Evolutionary conservation across 2,797 vertebrate genomes (phyloP).

Genomic region (Sebastes alutus): DNA sequence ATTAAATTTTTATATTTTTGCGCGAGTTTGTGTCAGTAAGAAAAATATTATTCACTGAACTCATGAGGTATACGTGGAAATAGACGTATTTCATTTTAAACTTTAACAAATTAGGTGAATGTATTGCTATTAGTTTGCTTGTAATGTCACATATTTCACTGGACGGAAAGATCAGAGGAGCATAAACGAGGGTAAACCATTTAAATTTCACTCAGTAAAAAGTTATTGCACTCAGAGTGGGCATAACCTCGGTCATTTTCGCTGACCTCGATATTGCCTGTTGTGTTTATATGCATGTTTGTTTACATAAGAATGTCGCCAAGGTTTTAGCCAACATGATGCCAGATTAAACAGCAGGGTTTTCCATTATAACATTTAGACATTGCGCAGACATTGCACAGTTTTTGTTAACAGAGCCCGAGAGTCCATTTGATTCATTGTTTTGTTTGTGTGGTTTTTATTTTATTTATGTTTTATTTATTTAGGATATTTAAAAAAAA

Average conservation of each 20-base stretch:
- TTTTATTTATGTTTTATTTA: too few relatives aligned
- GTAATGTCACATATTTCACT: neutral
- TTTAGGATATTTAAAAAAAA: too few relatives aligned
- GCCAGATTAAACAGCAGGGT: too few relatives aligned
- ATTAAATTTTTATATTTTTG: conserved; percentile 32
- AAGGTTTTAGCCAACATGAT: too few relatives aligned
- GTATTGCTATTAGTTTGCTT: neutral
- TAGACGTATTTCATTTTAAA: conserved; percentile 15
- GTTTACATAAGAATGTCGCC: too few relatives aligned
- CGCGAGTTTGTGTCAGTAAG: conserved; percentile 5
- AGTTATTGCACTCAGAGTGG: neutral
- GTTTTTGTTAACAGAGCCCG: too few relatives aligned
- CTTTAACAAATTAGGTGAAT: neutral
- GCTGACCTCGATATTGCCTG: too few relatives aligned
- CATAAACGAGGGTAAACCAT: neutral
- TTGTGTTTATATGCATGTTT: too few relatives aligned
- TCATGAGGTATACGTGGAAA: conserved; percentile 4
- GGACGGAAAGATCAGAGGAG: neutral
- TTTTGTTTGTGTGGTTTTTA: too few relatives aligned
- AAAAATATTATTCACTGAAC: conserved; percentile 10
- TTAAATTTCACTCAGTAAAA: neutral
- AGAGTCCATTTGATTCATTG: too few relatives aligned
- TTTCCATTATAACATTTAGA: too few relatives aligned
- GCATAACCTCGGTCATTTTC: neutral
- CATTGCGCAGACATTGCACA: too few relatives aligned